Evolutionary conservation across 2,113 vertebrate species (phyloP), one percentile per base, ranked within the genome.

Genomic region (Pterophyllum scalare): DNA sequence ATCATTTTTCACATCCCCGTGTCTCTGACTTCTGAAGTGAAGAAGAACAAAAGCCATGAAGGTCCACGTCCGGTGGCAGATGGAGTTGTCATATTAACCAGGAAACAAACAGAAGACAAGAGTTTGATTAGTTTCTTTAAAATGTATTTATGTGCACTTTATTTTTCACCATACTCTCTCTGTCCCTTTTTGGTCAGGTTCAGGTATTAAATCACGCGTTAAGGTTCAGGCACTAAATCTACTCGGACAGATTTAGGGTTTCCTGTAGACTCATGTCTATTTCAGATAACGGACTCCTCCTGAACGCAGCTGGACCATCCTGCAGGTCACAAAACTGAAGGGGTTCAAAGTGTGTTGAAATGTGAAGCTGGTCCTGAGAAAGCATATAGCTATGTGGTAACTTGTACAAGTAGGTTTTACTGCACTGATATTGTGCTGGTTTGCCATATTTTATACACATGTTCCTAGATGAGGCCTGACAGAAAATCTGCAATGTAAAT

Each of bases 401-500:
- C 14, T 52, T 70, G 65, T 26, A 52, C 65, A 70, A 38, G 46
- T 4, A 11, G 6, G 19, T 43, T 59, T 40, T 77, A 77, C 64
- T 24, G 7, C 22, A 43, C 56, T 60, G 24, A 58, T 31, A 31
- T 46, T 59, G 6, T 76, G 40, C n/a, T 64, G 24, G 11, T 33
- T 35, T 85, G 40, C 54, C 57, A 81, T 60, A 52, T 75, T 60
- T 72, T 67, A 56, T 33, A 13, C 24, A 70, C 59, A 56, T 82
- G 62, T 77, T 26, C 14, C 65, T 26, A 52, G 20, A n/a, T n/a
- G 26, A 52, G 24, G 8, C 60, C 59, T 15, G 31, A 84, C 40
- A 59, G 60, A 87, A 52, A 74, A 74, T 74, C 79, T 80, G 11
- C 33, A 33, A 7, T 33, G 33, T 33, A 86, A 80, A 62, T 20